phyloP scores from a whole-genome alignment of 2,888 invertebrate genomes.

The Cecidostiba fungosa region DNA sequence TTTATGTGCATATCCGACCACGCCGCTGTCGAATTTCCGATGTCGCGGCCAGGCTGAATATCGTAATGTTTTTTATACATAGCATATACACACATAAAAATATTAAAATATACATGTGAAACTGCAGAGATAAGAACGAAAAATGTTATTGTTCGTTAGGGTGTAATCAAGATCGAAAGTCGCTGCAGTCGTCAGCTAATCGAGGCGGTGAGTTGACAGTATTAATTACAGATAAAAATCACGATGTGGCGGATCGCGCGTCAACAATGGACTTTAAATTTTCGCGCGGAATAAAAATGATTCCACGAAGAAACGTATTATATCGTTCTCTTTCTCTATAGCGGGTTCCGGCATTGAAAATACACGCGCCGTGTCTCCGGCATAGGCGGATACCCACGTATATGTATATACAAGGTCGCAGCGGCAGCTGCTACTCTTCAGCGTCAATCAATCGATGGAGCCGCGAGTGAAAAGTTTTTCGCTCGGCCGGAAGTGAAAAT shows the following conservation, averaged over 20 bases:
- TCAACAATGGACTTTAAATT: not conserved
- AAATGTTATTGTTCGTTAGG: too few species aligned
- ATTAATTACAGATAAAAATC: not conserved
- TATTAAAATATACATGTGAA: too few species aligned
- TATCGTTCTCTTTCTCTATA: too few species aligned
- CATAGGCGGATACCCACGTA: not conserved
- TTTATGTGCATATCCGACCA: slow-evolving; percentile 2
- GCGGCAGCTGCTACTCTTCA: not conserved
- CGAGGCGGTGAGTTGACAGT: not conserved
- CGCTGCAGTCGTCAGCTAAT: not conserved
- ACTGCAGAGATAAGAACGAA: too few species aligned
- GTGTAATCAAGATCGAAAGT: not conserved
- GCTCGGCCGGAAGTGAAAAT: slow-evolving; percentile 19
- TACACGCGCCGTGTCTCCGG: not conserved
- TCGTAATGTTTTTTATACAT: not conserved
- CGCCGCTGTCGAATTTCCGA: slow-evolving; percentile 1
- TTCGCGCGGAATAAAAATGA: not conserved
- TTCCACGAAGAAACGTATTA: not conserved
- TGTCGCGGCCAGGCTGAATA: not conserved
- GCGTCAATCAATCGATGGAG: slow-evolving; percentile 13
- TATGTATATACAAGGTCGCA: not conserved
- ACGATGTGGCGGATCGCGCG: not conserved
- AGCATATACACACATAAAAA: too few species aligned
- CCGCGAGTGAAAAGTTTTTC: not conserved
- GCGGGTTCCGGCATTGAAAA: not conserved